Base-by-base conservation (phyloP, 2,888 invertebrate genomes). In the Alentia gelatinosa region DNA sequence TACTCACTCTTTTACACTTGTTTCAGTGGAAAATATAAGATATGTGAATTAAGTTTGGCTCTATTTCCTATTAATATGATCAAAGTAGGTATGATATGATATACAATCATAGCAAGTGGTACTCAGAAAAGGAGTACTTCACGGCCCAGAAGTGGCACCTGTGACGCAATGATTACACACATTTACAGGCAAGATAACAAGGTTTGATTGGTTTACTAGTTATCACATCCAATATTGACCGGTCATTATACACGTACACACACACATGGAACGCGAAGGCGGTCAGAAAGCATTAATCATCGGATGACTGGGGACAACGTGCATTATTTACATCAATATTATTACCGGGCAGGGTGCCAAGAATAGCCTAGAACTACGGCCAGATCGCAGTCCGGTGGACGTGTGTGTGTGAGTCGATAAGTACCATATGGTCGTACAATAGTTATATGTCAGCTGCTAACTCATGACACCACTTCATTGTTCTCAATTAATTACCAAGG, bases 291-390 rank as follows among this genome's bases (percentile, higher is more conserved):
- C 15, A 35, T 39, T 79, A 39, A 35, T 19, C 79, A 79, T 12
- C 15, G 39, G 9, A 23, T 0, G 79, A 23, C 37, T 68, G 79
- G 63, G n/a, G 79, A 39, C 39, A 79, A 39, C 15, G 79, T 79
- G 79, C 79, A 79, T 39, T 37, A 79, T 79, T 79, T 79, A 39
- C 39, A 39, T 79, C 39, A 19, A 39, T 79, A 39, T 79, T 79
- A 39, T 19, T 35, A 74, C 74, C 39, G 79, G 79, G 79, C 79
- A 79, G 79, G 35, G 39, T 39, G 79, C 68, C 68, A 68, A n/a
- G 15, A 1, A 68, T 26, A 68, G n/a, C 68, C 68, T 68, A 26
- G 30, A 68, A 26, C n/a, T 63, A 26, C n/a, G 26, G 47, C 9
- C 9, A 47, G n/a, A n/a, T n/a, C n/a, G n/a, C n/a, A n/a, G n/a